Evolutionary conservation across 2,797 vertebrate genomes (phyloP).

Genomic region (Petrocephalus schoutedeni): DNA sequence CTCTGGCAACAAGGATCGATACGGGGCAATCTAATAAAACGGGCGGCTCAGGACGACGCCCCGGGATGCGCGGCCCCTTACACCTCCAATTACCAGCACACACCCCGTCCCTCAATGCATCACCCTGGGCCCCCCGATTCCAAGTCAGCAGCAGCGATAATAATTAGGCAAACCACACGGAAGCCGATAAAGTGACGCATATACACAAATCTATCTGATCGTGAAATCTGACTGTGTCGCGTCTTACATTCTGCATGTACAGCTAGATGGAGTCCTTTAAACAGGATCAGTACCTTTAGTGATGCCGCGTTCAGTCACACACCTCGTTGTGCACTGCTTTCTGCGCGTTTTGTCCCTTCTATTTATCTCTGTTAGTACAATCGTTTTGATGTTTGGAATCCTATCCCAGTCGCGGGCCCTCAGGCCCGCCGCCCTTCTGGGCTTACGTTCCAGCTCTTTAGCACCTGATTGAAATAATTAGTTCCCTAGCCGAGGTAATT

Average conservation of each 20-base stretch:
- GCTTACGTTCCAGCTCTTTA: constrained; percentile 10
- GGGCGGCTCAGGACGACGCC: constrained; percentile 59
- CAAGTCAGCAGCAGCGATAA: constrained; percentile 45
- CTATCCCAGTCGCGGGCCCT: not conserved
- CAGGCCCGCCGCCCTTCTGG: not conserved
- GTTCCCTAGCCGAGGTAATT: constrained; percentile 2
- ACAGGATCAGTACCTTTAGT: not conserved
- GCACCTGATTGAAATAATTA: constrained; percentile 18
- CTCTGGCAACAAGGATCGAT: constrained; percentile 57
- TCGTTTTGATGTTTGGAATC: constrained; percentile 15
- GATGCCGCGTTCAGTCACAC: too few species aligned
- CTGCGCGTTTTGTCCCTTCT: not conserved
- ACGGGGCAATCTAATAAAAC: constrained; percentile 66
- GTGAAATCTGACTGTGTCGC: not conserved
- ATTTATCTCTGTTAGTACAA: constrained; percentile 37
- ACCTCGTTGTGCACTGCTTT: not conserved
- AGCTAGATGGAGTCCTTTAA: not conserved
- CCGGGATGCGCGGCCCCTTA: constrained; percentile 56
- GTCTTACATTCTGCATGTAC: not conserved
- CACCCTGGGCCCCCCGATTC: constrained; percentile 31
- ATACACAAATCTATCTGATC: not conserved
- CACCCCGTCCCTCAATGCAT: constrained; percentile 30
- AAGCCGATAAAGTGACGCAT: constrained; percentile 14
- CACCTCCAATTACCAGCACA: constrained; percentile 56
- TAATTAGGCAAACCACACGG: constrained; percentile 25